Evolutionary conservation across 2,888 invertebrate species (phyloP), one percentile per base, ranked within the genome.

Genomic region (Acronicta aceris): DNA sequence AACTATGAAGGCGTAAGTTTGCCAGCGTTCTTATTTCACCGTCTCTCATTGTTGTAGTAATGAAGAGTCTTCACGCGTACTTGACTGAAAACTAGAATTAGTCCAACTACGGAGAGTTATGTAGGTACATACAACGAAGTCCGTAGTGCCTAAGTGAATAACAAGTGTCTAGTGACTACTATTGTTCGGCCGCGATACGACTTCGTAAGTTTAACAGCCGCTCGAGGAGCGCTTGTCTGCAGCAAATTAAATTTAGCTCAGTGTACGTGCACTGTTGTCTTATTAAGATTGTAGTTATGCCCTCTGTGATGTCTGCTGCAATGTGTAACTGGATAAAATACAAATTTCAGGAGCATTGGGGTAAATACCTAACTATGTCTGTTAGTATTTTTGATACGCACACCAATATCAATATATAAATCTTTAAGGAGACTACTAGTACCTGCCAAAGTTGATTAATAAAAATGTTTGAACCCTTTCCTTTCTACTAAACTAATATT

Each of bases 221-320:
- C 78, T 80, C 71, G 80, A 85, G 79, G 79, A 79, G 76, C 77
- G 78, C 80, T 85, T 81, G 76, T 71, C 69, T 76, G 74, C 78
- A 79, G 78, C 64, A 83, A 88, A 89, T 90, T 88, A 81, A 85
- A 85, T 89, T 86, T 82, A 83, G 76, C 78, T 74, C 55, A 59
- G 61, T 65, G 67, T 76, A 74, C 79, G 77, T 81, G 83, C 79
- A 81, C 80, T 86, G 81, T 81, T 78, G 75, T 71, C 80, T 80
- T 81, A 82, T 81, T 76, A 74, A 61, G 64, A 70, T 70, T 74
- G 62, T 59, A 65, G 68, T 56, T 67, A 59, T 42, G 47, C 47
- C 12, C 16, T 21, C 53, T 51, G 17, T 12, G 17, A 25, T 64
- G 42, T 42, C 46, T 36, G 33, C 17, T 16, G 41, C 51, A 38